Percentiles rank a stretch among this genome's conserved stretches.
phyloP scores from a whole-genome alignment of 2,113 vertebrate genomes.

The Chaenocephalus aceratus region DNA sequence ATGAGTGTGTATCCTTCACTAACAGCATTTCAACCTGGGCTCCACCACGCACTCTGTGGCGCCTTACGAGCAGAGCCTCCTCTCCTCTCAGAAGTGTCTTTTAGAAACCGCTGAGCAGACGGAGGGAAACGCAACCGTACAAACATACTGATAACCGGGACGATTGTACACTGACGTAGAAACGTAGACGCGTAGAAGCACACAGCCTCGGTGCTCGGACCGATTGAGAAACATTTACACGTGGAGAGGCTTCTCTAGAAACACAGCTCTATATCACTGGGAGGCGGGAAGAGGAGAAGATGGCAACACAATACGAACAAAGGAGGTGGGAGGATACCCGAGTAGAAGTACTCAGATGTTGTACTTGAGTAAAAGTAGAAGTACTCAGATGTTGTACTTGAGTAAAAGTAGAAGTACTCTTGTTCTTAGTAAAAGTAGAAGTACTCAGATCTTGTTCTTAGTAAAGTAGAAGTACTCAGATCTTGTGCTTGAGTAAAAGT shows the following conservation, averaged over 20 bases:
- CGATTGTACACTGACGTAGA: slow-evolving; percentile 68
- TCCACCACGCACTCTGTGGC: slow-evolving; percentile 49
- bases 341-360: too few species aligned
- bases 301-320: too few species aligned
- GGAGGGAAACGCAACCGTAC: slow-evolving; percentile 60
- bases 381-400: too few species aligned
- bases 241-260: slow-evolving; percentile 25
- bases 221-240: slow-evolving; percentile 40
- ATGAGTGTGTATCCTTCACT: slow-evolving; percentile 52
- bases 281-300: too few species aligned
- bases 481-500: too few species aligned
- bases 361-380: too few species aligned
- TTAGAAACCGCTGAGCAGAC: slow-evolving; percentile 54
- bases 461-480: too few species aligned
- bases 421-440: too few species aligned
- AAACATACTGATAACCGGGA: slow-evolving; percentile 23
- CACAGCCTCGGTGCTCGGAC: slow-evolving; percentile 47
- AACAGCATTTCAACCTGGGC: slow-evolving; percentile 32
- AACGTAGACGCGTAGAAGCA: slow-evolving; percentile 44
- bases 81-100: slow-evolving; percentile 73
- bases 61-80: slow-evolving; percentile 62
- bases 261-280: not conserved
- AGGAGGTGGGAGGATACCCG: too few species aligned
- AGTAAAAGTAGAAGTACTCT: too few species aligned
- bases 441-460: too few species aligned